A percentile compares a stretch with the other conserved stretches of the same genome.
phyloP scores from a whole-genome alignment of 2,797 vertebrate species.

The Girardinus metallicus region DNA sequence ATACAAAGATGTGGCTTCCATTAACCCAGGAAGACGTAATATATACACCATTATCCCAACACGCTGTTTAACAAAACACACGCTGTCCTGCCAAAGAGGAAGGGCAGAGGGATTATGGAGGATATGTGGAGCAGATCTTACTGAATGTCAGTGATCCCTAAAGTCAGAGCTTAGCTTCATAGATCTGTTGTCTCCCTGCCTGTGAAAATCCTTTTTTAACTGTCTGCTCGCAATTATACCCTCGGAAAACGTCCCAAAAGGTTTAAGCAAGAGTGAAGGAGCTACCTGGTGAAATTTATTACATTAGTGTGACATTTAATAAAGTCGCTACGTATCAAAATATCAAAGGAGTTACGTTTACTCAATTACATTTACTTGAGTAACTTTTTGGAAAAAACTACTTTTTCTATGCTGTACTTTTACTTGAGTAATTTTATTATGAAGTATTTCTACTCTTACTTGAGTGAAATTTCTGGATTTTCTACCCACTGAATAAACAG shows the following conservation, averaged over 20 bases:
- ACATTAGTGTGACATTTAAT: not conserved
- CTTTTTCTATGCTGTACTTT: too few species aligned
- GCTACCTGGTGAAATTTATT: not conserved
- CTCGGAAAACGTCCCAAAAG: conserved; percentile 5
- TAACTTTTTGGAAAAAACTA: too few species aligned
- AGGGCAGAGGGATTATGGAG: conserved; percentile 61
- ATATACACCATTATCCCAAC: conserved; percentile 20
- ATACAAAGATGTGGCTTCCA: conserved; percentile 7
- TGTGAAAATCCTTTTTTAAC: conserved; percentile 31
- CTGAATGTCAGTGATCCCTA: conserved; percentile 57
- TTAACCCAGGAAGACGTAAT: conserved; percentile 22
- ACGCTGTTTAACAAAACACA: conserved; percentile 32
- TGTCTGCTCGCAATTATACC: conserved; percentile 15
- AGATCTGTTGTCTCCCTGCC: conserved; percentile 50
- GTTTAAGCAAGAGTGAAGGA: not conserved
- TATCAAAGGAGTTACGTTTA: not conserved
- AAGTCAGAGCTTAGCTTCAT: conserved; percentile 49
- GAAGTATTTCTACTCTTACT: too few species aligned
- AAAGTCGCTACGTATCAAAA: not conserved
- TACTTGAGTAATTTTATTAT: too few species aligned
- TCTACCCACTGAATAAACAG: too few species aligned
- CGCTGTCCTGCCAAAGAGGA: conserved; percentile 39
- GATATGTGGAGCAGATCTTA: conserved; percentile 67
- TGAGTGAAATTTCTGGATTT: too few species aligned
- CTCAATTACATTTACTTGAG: too few species aligned